Base-by-base conservation (phyloP, 2,113 vertebrate genomes). In the Sturnira hondurensis region DNA sequence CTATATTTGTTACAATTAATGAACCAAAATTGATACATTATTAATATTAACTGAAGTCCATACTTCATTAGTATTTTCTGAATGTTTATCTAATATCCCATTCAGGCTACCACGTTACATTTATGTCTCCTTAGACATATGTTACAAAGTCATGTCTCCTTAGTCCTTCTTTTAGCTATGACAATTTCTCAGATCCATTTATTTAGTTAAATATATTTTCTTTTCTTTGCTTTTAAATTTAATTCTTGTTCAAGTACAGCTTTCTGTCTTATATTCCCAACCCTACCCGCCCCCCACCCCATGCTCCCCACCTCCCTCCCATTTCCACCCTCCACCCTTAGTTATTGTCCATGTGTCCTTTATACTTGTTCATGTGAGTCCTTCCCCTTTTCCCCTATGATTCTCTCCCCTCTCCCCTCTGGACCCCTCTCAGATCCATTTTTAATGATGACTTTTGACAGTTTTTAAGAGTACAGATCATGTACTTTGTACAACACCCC, bases 371-470 rank as follows among this genome's bases (percentile, higher is more conserved):
- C n/a, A n/a, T n/a, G n/a, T n/a, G n/a, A n/a, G n/a, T n/a, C n/a
- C n/a, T n/a, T n/a, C n/a, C n/a, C n/a, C n/a, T n/a, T n/a, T n/a
- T n/a, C n/a, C n/a, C n/a, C n/a, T n/a, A n/a, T n/a, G n/a, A n/a
- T n/a, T n/a, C n/a, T n/a, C n/a, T n/a, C n/a, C n/a, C n/a, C n/a
- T n/a, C n/a, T n/a, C n/a, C n/a, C n/a, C n/a, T n/a, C n/a, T n/a
- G n/a, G n/a, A n/a, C n/a, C n/a, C n/a, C n/a, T 94, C 71, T 77
- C 68, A 91, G 68, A 83, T 43, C n/a, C 26, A 87, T 91, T 28
- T 86, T 93, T 91, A 26, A 61, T 83, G 41, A 43, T 83, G 20
- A 45, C 52, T 61, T 61, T 65, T 92, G 47, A 92, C 38, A 84
- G 12, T 86, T 93, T 95, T 76, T 50, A 71, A 50, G 22, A 86